These are phyloP conservation scores for Micrastur ruficollis DNA, from an alignment of 2,797 vertebrate genomes.

Conservation along the genomic window DNA sequence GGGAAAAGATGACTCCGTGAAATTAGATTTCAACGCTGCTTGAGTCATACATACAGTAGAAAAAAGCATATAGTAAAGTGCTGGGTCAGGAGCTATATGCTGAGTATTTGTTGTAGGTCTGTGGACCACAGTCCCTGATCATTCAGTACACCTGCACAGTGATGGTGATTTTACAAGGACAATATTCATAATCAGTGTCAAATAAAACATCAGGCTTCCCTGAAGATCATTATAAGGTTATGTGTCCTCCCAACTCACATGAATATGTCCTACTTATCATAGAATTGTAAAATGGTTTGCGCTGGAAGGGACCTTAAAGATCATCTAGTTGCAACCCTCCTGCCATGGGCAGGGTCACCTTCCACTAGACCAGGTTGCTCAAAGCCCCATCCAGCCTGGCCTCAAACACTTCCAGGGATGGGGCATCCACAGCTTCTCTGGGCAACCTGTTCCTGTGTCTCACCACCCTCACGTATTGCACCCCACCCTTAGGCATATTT, in stretches of 20 bases:
- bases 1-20: not conserved
- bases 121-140: not conserved
- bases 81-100: not conserved
- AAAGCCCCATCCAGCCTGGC: no score
- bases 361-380: not conserved
- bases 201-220: not conserved
- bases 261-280: not conserved
- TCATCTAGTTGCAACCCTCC: no score
- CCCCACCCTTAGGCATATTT: no score
- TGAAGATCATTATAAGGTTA: not conserved
- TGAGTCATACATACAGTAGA: not conserved
- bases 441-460: no score
- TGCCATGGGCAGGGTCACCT: not conserved
- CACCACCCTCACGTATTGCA: no score
- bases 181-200: not conserved
- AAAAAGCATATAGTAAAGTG: slow-evolving; percentile 18
- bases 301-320: no score
- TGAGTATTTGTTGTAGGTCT: not conserved
- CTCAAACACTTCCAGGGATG: no score
- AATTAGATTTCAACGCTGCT: slow-evolving; percentile 46
- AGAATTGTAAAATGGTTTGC: no score
- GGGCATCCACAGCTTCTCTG: no score
- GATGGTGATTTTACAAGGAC: not conserved
- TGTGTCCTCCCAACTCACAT: not conserved
- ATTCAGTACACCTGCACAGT: not conserved